These are phyloP conservation scores for Chromis chromis DNA, from an alignment of 2,797 vertebrate genomes.

Conservation along the genomic window DNA sequence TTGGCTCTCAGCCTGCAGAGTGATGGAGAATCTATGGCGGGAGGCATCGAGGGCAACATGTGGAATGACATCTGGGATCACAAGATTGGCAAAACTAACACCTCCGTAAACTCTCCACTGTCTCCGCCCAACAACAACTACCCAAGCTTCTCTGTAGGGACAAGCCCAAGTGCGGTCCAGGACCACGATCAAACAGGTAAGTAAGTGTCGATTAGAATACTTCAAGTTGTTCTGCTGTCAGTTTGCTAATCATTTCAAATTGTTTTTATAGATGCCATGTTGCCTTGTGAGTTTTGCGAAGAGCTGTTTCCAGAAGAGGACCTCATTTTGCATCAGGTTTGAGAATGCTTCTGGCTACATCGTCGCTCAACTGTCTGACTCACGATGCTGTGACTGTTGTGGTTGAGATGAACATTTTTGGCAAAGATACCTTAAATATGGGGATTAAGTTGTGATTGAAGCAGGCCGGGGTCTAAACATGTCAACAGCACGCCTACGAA, in stretches of 20 bases:
- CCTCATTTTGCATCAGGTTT: constrained; percentile 96
- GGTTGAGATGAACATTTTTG: not conserved
- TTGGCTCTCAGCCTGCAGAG: constrained; percentile 91
- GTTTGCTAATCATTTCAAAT: constrained; percentile 13
- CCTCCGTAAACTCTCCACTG: constrained; percentile 45
- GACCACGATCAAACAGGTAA: constrained; percentile 73
- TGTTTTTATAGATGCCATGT: constrained; percentile 81
- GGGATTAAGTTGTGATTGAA: not conserved
- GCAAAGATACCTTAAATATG: not conserved
- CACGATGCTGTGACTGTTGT: not conserved
- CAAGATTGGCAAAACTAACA: constrained; percentile 67
- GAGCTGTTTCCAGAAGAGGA: constrained; percentile 95
- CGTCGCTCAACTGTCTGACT: not conserved
- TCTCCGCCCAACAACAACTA: constrained; percentile 74
- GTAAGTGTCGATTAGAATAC: not conserved
- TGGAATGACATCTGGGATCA: constrained; percentile 85
- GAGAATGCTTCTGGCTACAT: not conserved
- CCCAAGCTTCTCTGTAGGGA: constrained; percentile 52
- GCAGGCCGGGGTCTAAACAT: not conserved
- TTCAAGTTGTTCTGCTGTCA: not conserved
- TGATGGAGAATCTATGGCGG: constrained; percentile 78
- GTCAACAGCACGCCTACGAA: not conserved
- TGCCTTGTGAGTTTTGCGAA: constrained; percentile 98
- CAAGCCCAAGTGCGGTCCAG: constrained; percentile 48
- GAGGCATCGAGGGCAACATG: constrained; percentile 77